Conservation (phyloP, 2,797 vertebrate species). For the Bufotes viridis region DNA sequence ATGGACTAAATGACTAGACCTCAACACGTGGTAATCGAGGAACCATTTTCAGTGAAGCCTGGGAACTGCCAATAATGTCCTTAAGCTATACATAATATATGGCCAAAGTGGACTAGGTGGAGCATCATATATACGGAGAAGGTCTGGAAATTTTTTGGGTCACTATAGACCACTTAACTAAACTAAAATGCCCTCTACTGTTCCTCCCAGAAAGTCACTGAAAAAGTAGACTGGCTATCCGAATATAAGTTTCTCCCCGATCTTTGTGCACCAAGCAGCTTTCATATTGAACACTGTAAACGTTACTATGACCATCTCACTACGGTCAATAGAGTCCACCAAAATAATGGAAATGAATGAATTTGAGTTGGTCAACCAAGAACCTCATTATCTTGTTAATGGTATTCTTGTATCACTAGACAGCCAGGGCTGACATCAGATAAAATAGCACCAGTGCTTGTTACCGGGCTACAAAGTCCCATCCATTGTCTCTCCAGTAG, state of each 20-base stretch:
- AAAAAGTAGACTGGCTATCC: not conserved
- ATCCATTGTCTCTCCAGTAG: not conserved
- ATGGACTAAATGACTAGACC: not conserved
- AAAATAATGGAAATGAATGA: not conserved
- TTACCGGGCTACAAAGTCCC: conserved; percentile 5
- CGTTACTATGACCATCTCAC: not conserved
- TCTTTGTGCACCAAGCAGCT: not conserved
- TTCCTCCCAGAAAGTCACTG: not conserved
- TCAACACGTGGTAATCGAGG: not conserved
- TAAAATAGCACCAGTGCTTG: not conserved
- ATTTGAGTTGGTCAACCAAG: not conserved
- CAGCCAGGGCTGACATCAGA: not conserved
- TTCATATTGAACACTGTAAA: conserved; percentile 31
- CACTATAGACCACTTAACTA: not conserved
- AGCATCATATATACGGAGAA: not conserved
- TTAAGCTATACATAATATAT: not conserved
- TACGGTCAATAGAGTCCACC: not conserved
- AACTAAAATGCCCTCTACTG: not conserved
- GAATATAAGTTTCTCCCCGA: not conserved
- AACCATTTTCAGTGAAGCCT: not conserved
- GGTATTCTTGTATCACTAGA: not conserved
- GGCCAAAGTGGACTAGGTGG: not conserved
- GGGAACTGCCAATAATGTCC: not conserved
- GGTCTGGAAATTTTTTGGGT: not conserved
- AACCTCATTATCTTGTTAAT: not conserved